Evolutionary conservation across 1,140 invertebrate genomes (phyloP), one percentile per base, ranked within the genome.

Genomic region (Drosophila triauraria): DNA sequence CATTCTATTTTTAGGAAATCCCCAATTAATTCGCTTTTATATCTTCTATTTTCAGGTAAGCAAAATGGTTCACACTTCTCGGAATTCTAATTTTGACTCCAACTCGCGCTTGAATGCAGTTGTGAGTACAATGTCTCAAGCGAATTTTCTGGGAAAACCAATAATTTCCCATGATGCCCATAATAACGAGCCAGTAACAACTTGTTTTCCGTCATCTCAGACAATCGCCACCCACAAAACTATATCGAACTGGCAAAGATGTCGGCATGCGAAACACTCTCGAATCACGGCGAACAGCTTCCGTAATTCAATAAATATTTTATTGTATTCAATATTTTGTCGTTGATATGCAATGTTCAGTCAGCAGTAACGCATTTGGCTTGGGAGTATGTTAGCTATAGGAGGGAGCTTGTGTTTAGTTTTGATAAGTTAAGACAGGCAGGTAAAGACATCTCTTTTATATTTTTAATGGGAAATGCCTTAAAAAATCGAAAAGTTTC

Each of bases 281-380:
- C 74, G 80, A 88, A 88, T 88, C 85, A 75, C 57, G 17, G 43
- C 68, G 65, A 40, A 69, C 69, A 84, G 84, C 62, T 90, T 87
- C 85, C 84, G 84, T 87, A 88, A 87, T 88, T 74, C 84, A 83
- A 87, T 87, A 83, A 88, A 84, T 84, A 57, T 81, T 87, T 71
- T 75, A 81, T 88, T 84, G 81, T 78, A 68, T 84, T 60, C 58
- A 70, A 80, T 71, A 77, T 87, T 76, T 74, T 32, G 32, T 62
- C 47, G 61, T 38, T 43, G 57, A 74, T 69, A 67, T 80, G 69
- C 82, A 43, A 38, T 50, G 63, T 42, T 58, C 46, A 44, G 15
- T 30, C 50, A 43, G 32, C 23, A 17, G 27, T 40, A 47, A 72
- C 46, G 32, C 35, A 10, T 13, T 17, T 0, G 3, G 5, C 20